Evolutionary conservation across 2,797 vertebrate genomes (phyloP), one percentile per base, ranked within the genome.

Genomic region (Gephyroberyx darwinii): DNA sequence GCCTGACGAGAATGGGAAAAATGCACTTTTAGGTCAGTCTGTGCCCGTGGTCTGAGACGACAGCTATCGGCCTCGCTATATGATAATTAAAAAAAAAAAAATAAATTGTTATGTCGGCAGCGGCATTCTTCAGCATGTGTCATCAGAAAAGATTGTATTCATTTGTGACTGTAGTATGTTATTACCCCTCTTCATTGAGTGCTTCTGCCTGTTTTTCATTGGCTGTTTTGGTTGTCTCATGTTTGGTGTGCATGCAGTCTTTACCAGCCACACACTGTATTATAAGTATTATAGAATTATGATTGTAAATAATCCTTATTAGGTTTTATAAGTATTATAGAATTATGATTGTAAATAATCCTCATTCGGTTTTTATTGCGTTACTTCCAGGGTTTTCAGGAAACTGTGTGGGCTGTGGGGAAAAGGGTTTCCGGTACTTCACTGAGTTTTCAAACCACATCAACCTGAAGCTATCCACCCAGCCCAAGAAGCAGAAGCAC

Each of bases 401-500:
- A 89, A 99, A 99, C 86, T 99, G 98, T 81, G 95, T 97, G 55
- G 98, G 98, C 91, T 99, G 98, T 69, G 98, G 98, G 88, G 98
- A 99, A 89, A 98, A 96, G 90, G 98, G 97, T 84, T 99, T 99
- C 90, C 93, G 98, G 65, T 99, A 99, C 91, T 99, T 99, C 91
- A 99, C 98, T 0, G 98, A 99, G 91, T 99, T 99, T 92, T 99
- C 98, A 39, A 99, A 98, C 92, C 98, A 99, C 91, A 99, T 99
- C 91, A 99, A 99, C 92, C 92, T 99, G 92, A 99, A 99, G 90
- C 94, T 99, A 78, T 96, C 96, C 88, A 99, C 98, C 26, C 98
- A 99, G 92, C 98, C 98, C 88, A 99, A 99, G 94, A 99, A 99
- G 96, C 98, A 99, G 96, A 99, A 99, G 96, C 98, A 99, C 97